A percentile compares a stretch with the other conserved stretches of the same genome.
phyloP scores from a whole-genome alignment of 2,888 invertebrate genomes.

The Drosophila mulleri region DNA sequence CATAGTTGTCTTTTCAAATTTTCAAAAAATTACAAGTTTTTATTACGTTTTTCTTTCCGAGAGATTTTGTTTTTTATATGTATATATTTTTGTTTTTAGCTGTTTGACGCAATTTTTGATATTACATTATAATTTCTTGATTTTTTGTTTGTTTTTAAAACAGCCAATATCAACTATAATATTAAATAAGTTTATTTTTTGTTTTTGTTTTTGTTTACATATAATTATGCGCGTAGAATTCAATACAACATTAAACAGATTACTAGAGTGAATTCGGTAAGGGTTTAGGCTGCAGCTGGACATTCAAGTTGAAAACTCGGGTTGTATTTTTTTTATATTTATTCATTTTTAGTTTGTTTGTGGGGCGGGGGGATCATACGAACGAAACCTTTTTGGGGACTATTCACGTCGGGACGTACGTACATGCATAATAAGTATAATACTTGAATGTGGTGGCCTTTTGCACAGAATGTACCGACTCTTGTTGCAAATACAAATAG shows the following conservation, averaged over 20 bases:
- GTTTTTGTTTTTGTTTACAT: conserved; percentile 36
- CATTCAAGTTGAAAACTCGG: conserved; percentile 52
- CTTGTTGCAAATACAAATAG: conserved; percentile 45
- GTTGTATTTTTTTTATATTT: conserved; percentile 18
- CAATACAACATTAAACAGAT: conserved; percentile 75
- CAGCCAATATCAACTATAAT: conserved; percentile 59
- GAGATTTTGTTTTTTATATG: neutral
- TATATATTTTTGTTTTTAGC: conserved; percentile 20
- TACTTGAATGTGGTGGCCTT: conserved; percentile 58
- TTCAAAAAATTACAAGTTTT: conserved; percentile 49
- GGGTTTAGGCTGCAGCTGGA: conserved; percentile 45
- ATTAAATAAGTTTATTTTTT: conserved; percentile 40
- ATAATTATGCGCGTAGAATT: conserved; percentile 60
- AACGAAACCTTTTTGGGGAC: conserved; percentile 65
- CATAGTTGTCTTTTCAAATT: conserved; percentile 54
- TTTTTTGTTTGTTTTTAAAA: conserved; percentile 45
- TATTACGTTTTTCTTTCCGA: conserved; percentile 20
- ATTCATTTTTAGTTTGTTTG: neutral
- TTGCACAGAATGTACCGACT: conserved; percentile 59
- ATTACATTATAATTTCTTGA: conserved; percentile 51
- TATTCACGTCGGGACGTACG: conserved; percentile 32
- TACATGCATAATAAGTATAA: conserved; percentile 47
- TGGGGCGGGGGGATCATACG: conserved; percentile 46
- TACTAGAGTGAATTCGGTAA: conserved; percentile 54
- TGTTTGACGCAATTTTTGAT: conserved; percentile 38